A percentile compares a stretch with the other conserved stretches of the same genome.
Conservation (phyloP, 2,888 invertebrate species). For the Macrophya alboannulata region DNA sequence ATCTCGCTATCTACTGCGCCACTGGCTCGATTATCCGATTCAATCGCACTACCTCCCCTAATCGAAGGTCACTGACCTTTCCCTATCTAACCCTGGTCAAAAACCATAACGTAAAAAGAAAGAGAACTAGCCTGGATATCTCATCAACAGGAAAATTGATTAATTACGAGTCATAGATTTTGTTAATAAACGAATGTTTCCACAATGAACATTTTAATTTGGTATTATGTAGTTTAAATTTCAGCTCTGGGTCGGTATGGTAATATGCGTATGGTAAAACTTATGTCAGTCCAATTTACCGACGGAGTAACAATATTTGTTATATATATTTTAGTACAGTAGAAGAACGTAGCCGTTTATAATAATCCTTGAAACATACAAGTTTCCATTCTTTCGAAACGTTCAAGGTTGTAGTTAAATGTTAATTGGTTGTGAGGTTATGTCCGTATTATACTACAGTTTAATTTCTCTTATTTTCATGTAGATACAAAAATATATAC, state of each 20-base stretch:
- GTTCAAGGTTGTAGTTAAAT: not conserved
- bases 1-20: not conserved
- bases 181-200: not conserved
- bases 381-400: constrained; percentile 15
- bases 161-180: not conserved
- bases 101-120: not conserved
- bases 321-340: constrained; percentile 9
- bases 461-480: constrained; percentile 19
- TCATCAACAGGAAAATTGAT: not conserved
- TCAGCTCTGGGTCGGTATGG: not conserved
- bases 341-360: not conserved
- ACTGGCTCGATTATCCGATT: constrained; percentile 16
- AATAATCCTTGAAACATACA: not conserved
- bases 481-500: not conserved
- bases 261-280: not conserved
- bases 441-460: constrained; percentile 28
- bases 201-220: not conserved
- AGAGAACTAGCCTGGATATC: not conserved
- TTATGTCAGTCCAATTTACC: not conserved
- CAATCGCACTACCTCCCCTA: not conserved
- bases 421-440: constrained; percentile 36
- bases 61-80: constrained; percentile 30
- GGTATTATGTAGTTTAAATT: not conserved
- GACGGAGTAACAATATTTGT: not conserved
- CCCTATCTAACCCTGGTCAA: not conserved